A percentile compares a stretch with the other conserved stretches of the same genome.
phyloP scores from a whole-genome alignment of 2,888 invertebrate species.

The Polydrusus pterygomalis region DNA sequence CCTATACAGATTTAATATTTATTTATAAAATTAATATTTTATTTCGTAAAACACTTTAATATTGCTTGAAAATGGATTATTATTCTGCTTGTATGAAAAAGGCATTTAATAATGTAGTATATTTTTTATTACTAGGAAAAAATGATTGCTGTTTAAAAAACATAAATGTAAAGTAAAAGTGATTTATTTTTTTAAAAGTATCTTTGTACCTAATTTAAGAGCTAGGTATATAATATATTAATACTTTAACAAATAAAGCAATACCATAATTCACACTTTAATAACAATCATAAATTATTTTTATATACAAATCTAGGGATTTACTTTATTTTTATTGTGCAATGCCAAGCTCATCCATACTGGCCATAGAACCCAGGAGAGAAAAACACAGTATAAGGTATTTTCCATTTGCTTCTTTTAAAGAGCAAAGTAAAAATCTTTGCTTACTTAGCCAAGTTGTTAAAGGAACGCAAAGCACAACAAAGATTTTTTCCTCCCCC shows the following conservation, averaged over 20 bases:
- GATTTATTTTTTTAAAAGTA: neutral
- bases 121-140: neutral
- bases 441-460: too few relatives aligned
- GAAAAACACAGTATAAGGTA: too few relatives aligned
- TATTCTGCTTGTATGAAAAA: neutral
- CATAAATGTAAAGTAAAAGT: too few relatives aligned
- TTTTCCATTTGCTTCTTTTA: too few relatives aligned
- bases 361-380: too few relatives aligned
- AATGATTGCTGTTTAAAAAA: neutral
- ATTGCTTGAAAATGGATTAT: neutral
- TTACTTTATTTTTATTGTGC: too few relatives aligned
- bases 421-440: too few relatives aligned
- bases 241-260: conserved; percentile 2
- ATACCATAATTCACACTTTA: conserved; percentile 1
- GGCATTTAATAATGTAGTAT: too few relatives aligned
- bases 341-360: too few relatives aligned
- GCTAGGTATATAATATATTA: neutral
- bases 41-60: neutral
- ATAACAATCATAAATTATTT: neutral
- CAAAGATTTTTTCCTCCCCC: too few relatives aligned
- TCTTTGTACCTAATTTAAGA: neutral
- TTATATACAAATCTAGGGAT: too few relatives aligned
- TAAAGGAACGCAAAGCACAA: too few relatives aligned
- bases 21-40: conserved; percentile 3
- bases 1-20: neutral